These are phyloP conservation scores for Astropecten irregularis DNA, from an alignment of 53 echinoderm and acorn worm genomes.

Conservation along the genomic window DNA sequence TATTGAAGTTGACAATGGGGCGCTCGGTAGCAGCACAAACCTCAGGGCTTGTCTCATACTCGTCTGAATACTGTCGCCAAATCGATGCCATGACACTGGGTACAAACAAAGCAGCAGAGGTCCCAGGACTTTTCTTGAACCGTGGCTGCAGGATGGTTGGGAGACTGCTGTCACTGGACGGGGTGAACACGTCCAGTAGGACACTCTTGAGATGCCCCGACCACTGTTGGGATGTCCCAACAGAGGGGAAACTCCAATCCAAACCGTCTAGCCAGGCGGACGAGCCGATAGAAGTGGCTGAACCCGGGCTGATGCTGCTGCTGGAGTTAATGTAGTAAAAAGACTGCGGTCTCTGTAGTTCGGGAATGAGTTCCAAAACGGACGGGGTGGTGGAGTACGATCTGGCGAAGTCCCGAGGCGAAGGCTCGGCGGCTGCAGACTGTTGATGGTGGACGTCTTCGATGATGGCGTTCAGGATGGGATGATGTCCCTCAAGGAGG, in stretches of 20 bases:
- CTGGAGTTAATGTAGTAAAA: conserved; percentile 29
- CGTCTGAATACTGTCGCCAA: conserved; percentile 51
- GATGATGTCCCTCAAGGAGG: neutral
- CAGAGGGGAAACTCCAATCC: conserved; percentile 33
- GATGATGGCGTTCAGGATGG: conserved; percentile 32
- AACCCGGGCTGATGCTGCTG: neutral
- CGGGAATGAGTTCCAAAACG: conserved; percentile 54
- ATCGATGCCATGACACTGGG: conserved; percentile 63
- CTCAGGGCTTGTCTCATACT: conserved; percentile 9
- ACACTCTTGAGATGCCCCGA: conserved; percentile 37
- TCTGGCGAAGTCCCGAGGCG: neutral
- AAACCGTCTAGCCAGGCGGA: conserved; percentile 16
- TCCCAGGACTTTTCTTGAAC: conserved; percentile 55
- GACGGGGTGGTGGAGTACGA: conserved; percentile 29
- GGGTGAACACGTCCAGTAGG: conserved; percentile 34
- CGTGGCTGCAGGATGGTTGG: conserved; percentile 58
- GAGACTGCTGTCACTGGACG: conserved; percentile 35
- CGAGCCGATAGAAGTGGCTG: neutral
- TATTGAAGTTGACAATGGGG: conserved; percentile 39
- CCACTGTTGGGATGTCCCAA: conserved; percentile 27
- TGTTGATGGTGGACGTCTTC: neutral
- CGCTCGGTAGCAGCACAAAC: neutral
- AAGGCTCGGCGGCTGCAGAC: neutral
- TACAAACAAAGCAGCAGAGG: conserved; percentile 50
- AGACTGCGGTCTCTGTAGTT: conserved; percentile 57